A percentile compares a stretch with the other conserved stretches of the same genome.
These are phyloP conservation scores for Agrotis ipsilon DNA, from an alignment of 2,888 invertebrate genomes.

Conservation along the genomic window DNA sequence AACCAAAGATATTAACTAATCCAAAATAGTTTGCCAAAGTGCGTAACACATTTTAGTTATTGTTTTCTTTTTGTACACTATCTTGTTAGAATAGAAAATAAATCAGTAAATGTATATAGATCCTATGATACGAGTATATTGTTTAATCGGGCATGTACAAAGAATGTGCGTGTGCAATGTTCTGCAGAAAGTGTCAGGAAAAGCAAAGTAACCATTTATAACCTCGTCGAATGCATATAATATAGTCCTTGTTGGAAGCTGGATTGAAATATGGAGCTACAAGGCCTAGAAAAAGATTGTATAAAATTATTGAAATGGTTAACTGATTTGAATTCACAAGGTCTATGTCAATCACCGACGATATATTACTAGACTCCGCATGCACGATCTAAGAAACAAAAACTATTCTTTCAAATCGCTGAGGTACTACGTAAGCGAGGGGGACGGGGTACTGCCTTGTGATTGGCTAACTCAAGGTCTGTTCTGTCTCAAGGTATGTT, in stretches of 20 bases:
- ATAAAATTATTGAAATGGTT: background rate
- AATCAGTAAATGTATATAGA: conserved; percentile 4
- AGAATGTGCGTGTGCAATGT: conserved; percentile 1
- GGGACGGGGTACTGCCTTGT: too few species aligned
- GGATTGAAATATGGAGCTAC: background rate
- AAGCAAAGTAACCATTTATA: background rate
- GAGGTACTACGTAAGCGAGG: too few species aligned
- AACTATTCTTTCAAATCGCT: too few species aligned
- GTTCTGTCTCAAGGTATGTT: too few species aligned
- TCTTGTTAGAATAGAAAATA: background rate
- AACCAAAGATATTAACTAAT: conserved; percentile 24
- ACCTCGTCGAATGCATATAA: background rate
- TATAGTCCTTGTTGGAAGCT: background rate
- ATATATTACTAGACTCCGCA: too few species aligned
- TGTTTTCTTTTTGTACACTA: too few species aligned
- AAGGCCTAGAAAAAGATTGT: conserved; percentile 34
- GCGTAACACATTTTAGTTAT: background rate
- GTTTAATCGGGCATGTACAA: background rate
- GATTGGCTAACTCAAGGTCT: too few species aligned
- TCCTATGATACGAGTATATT: background rate
- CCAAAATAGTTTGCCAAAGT: conserved; percentile 30
- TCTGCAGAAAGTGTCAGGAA: too few species aligned
- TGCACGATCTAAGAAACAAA: too few species aligned
- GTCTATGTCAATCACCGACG: background rate
- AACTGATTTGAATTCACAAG: background rate